Conservation (phyloP, 2,888 invertebrate species). For the Notodonta ziczac region DNA sequence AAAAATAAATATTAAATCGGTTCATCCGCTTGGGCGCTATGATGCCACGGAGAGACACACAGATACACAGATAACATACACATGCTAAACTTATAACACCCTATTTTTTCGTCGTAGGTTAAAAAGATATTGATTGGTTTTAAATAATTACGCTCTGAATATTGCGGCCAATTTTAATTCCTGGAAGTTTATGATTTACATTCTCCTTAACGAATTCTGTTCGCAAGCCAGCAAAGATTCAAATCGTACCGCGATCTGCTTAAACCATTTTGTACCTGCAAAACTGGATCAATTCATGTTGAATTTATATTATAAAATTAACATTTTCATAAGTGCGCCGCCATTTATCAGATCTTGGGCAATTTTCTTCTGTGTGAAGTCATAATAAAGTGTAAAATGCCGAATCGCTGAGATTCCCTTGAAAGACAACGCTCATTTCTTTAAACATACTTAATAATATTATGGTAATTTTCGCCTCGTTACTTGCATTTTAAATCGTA, state of each 20-base stretch:
- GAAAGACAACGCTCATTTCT: constrained; percentile 34
- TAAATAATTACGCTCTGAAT: too few relatives aligned
- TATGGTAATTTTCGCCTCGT: constrained; percentile 48
- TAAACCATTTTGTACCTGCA: constrained; percentile 17
- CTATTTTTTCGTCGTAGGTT: too few relatives aligned
- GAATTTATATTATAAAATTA: constrained; percentile 26
- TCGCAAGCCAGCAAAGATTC: constrained; percentile 26
- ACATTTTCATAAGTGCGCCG: constrained; percentile 20
- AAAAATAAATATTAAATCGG: too few relatives aligned
- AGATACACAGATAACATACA: too few relatives aligned
- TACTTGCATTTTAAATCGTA: constrained; percentile 55
- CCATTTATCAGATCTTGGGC: constrained; percentile 34
- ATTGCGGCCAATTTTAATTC: too few relatives aligned
- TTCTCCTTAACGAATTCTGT: constrained; percentile 25
- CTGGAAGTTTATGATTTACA: not conserved
- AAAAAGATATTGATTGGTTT: too few relatives aligned
- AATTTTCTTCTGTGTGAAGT: constrained; percentile 37
- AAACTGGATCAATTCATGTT: constrained; percentile 31
- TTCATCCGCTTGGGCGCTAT: too few relatives aligned
- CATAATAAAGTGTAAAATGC: constrained; percentile 39
- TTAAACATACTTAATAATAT: constrained; percentile 35
- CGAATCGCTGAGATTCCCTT: constrained; percentile 43
- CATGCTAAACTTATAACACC: too few relatives aligned
- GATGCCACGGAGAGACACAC: too few relatives aligned
- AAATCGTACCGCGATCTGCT: constrained; percentile 29